Evolutionary conservation across 2,888 invertebrate species (phyloP), one percentile per base, ranked within the genome.

Genomic region (Archips crataeganus): DNA sequence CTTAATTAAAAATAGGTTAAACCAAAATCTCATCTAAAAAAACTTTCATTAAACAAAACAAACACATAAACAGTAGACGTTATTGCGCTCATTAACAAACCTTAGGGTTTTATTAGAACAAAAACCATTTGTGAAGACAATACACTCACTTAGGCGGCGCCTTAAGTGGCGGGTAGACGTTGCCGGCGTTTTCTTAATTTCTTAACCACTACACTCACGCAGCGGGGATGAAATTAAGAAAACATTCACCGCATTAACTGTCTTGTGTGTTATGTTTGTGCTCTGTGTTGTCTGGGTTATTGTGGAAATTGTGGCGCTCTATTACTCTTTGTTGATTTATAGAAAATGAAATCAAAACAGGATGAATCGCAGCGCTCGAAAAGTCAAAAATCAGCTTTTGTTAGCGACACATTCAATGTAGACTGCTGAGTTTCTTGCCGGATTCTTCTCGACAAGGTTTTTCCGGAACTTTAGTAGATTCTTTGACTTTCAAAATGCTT

Each of bases 181-280:
- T 84, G 87, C 87, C 87, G 71, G 89, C 88, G 87, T 91, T 91
- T 91, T 93, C 93, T 93, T 94, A 94, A 93, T 94, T 94, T 92
- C 93, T 93, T 91, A 93, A 92, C 90, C 89, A 84, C 87, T 85
- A 87, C 88, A 87, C 87, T 86, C 85, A 89, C 90, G 85, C 93
- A 90, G 92, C 89, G 91, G 92, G 73, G 93, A 90, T 88, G 89
- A 91, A 93, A 94, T 94, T 94, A 94, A 93, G 93, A 93, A 92
- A 93, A 93, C 93, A 92, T 93, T 92, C 89, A 81, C 86, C 88
- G 85, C 90, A 89, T 92, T 90, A 90, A 87, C 82, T 82, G 84
- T 77, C 79, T 81, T 81, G 80, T 86, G 85, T 82, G 85, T 82
- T 85, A 83, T 86, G 84, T 87, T 86, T 81, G 83, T 83, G 80